These are phyloP conservation scores for Meloidogyne floridensis DNA, from an alignment of 1,140 invertebrate genomes.

Conservation along the genomic window DNA sequence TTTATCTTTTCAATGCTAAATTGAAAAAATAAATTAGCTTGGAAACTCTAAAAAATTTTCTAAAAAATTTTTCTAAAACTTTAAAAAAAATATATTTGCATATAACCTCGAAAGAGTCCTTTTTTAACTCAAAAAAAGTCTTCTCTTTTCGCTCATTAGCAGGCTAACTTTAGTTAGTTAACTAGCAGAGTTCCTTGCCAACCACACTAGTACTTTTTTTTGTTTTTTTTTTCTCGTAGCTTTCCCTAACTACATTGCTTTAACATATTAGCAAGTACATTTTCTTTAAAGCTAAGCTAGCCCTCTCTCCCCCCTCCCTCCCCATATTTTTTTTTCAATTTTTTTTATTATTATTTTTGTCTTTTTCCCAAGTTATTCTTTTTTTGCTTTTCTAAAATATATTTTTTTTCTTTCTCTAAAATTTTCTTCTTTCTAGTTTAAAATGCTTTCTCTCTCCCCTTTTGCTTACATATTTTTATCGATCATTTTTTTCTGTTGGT, in stretches of 20 bases:
- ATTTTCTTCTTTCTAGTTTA: not conserved
- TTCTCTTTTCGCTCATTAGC: not conserved
- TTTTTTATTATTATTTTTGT: not conserved
- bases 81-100: not conserved
- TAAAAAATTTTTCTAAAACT: not conserved
- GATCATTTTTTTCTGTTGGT: not conserved
- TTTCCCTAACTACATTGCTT: not conserved
- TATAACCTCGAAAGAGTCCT: not conserved
- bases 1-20: too few species aligned
- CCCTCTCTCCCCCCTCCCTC: not conserved
- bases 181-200: not conserved
- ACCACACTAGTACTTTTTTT: not conserved
- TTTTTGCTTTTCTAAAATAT: not conserved
- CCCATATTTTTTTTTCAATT: not conserved
- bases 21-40: too few species aligned
- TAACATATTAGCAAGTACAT: not conserved
- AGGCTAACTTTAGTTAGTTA: not conserved
- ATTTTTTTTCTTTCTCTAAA: not conserved
- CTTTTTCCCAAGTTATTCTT: conserved; percentile 5
- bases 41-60: not conserved
- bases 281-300: not conserved
- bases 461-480: conserved; percentile 9
- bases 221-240: not conserved
- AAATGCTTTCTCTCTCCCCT: not conserved
- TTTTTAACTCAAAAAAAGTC: not conserved